phyloP scores from a whole-genome alignment of 2,888 invertebrate genomes.

The Agrilus mali region DNA sequence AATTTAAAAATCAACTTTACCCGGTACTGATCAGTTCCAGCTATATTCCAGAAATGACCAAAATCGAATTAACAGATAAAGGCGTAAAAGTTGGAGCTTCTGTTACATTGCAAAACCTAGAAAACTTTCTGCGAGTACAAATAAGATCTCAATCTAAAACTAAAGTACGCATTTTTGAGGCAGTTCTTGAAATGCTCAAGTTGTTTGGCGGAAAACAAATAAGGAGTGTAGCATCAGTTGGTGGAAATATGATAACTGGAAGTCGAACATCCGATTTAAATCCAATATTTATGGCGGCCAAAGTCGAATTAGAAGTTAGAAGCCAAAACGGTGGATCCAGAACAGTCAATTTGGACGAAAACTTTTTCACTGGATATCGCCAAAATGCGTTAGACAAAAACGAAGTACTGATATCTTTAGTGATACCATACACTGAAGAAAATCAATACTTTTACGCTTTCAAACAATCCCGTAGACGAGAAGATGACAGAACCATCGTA shows the following conservation, averaged over 20 bases:
- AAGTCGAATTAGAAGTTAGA: conserved; percentile 48
- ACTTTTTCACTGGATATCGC: conserved; percentile 80
- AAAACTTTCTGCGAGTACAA: conserved; percentile 45
- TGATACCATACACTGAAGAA: conserved; percentile 58
- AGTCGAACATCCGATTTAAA: conserved; percentile 95
- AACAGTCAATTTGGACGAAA: conserved; percentile 54
- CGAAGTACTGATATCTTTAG: conserved; percentile 70
- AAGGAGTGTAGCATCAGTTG: conserved; percentile 82
- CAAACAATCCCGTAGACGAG: conserved; percentile 83
- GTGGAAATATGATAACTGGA: conserved; percentile 82
- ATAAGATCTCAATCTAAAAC: conserved; percentile 39
- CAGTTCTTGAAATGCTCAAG: conserved; percentile 72
- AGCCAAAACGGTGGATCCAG: conserved; percentile 43
- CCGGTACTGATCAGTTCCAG: conserved; percentile 66
- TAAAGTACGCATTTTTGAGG: conserved; percentile 51
- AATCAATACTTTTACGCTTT: conserved; percentile 70
- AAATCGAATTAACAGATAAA: conserved; percentile 38
- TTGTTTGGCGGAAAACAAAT: conserved; percentile 96
- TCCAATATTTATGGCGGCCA: conserved; percentile 77
- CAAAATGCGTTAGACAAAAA: conserved; percentile 57
- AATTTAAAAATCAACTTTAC: conserved; percentile 72
- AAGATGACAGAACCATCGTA: conserved; percentile 94
- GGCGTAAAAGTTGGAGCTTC: conserved; percentile 68
- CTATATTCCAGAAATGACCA: conserved; percentile 53
- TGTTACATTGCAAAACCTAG: conserved; percentile 62